These are phyloP conservation scores for Leptestheria dahalacensis DNA, from an alignment of 1,140 invertebrate genomes.

Conservation along the genomic window DNA sequence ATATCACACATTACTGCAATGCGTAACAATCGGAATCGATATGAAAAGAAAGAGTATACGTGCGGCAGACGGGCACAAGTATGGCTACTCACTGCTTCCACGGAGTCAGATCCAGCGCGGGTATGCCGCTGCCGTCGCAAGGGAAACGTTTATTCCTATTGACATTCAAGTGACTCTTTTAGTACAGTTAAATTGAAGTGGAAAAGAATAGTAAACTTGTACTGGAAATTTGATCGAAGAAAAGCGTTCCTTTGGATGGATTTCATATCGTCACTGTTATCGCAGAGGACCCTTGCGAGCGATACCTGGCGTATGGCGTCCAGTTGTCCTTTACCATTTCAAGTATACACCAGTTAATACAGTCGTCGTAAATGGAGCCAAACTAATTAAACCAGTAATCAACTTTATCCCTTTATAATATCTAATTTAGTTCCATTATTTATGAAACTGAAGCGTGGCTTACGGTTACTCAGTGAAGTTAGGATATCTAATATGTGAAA, in stretches of 20 bases:
- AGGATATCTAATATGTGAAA: no score
- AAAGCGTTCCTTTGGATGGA: slow-evolving; percentile 38
- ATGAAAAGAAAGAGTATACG: no score
- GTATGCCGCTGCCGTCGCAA: slow-evolving; percentile 29
- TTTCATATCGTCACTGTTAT: slow-evolving; percentile 37
- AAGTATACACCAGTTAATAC: not conserved
- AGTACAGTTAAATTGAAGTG: not conserved
- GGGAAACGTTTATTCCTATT: slow-evolving; percentile 30
- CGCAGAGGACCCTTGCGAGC: slow-evolving; percentile 38
- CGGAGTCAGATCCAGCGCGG: slow-evolving; percentile 29
- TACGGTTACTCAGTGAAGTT: not conserved
- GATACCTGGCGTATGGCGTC: slow-evolving; percentile 36
- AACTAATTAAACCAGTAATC: not conserved
- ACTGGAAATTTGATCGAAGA: slow-evolving; percentile 30
- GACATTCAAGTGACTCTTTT: slow-evolving; percentile 13
- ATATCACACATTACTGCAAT: no score
- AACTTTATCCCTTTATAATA: not conserved
- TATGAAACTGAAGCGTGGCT: not conserved
- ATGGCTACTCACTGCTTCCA: slow-evolving; percentile 28
- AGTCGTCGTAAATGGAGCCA: not conserved
- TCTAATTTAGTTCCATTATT: not conserved
- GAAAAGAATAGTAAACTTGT: slow-evolving; percentile 13
- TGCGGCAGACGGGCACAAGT: no score
- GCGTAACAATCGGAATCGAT: no score
- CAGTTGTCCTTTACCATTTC: slow-evolving; percentile 34